These are phyloP conservation scores for Leptinotarsa juncta DNA, from an alignment of 2,888 invertebrate species.

Conservation along the genomic window DNA sequence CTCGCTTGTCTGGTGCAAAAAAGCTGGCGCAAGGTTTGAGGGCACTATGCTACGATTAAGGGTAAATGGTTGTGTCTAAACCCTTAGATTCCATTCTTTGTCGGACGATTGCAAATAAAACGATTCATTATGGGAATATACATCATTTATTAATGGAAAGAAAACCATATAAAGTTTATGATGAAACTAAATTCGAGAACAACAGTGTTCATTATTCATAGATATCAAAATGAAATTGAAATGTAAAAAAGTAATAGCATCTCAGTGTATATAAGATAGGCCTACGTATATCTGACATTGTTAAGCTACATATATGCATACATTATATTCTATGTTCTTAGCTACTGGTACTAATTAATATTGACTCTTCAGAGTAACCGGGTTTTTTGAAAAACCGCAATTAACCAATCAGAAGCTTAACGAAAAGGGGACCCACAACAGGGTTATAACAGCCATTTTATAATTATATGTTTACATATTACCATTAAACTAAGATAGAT, in stretches of 20 bases:
- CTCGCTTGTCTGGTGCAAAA: too few relatives aligned
- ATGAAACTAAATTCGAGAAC: slow-evolving; percentile 49
- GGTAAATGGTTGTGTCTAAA: too few relatives aligned
- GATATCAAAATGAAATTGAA: slow-evolving; percentile 59
- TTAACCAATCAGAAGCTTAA: slow-evolving; percentile 55
- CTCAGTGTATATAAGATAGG: slow-evolving; percentile 63
- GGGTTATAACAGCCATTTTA: slow-evolving; percentile 60
- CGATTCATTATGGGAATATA: slow-evolving; percentile 56
- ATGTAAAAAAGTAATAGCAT: slow-evolving; percentile 61
- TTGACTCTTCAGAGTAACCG: slow-evolving; percentile 65
- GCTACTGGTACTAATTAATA: slow-evolving; percentile 61
- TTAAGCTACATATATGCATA: slow-evolving; percentile 61
- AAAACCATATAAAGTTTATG: slow-evolving; percentile 56
- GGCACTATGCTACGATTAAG: too few relatives aligned
- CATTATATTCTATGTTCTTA: slow-evolving; percentile 56
- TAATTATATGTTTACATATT: slow-evolving; percentile 54
- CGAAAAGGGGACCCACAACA: slow-evolving; percentile 37
- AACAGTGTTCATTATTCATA: slow-evolving; percentile 52
- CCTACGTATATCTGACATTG: slow-evolving; percentile 58
- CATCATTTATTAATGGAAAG: slow-evolving; percentile 60
- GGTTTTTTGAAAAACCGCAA: slow-evolving; percentile 51
- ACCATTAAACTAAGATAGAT: slow-evolving; percentile 31
- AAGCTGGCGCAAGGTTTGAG: too few relatives aligned
- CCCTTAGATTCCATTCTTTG: too few relatives aligned
- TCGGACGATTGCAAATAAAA: slow-evolving; percentile 16